Percentiles rank a stretch among this genome's conserved stretches.
Evolutionary conservation across 92 coral and sea anemone genomes (phyloP).

Genomic region (Siderastrea radians): DNA sequence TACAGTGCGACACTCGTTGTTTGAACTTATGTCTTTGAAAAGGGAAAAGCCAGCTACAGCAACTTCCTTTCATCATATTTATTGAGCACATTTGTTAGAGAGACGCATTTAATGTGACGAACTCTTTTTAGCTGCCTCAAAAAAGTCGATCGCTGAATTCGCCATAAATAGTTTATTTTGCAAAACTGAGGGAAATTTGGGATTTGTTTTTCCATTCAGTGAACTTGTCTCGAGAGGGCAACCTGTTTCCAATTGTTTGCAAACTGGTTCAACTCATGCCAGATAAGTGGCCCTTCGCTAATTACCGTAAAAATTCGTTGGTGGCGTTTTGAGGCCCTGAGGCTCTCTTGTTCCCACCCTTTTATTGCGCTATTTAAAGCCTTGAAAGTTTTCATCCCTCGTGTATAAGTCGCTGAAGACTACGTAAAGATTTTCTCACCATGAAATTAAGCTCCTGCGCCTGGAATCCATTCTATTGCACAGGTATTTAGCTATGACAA

Average conservation of each 20-base stretch:
- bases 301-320: neutral
- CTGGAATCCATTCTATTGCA: neutral
- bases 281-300: neutral
- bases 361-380: neutral
- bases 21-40: no score
- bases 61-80: no score
- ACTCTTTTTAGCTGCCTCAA: no score
- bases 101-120: no score
- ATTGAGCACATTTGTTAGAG: no score
- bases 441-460: constrained; percentile 11
- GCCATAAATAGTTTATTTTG: no score
- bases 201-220: neutral
- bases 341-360: neutral
- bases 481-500: neutral
- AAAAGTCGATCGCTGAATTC: no score
- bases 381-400: neutral
- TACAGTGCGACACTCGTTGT: no score
- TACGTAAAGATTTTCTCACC: neutral
- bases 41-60: no score
- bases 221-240: neutral
- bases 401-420: neutral
- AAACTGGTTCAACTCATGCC: neutral
- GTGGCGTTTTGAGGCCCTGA: neutral
- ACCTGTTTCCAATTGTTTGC: neutral
- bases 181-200: no score